A percentile compares a stretch with the other conserved stretches of the same genome.
phyloP scores from a whole-genome alignment of 2,113 vertebrate genomes.

The Aleadryas rufinucha region DNA sequence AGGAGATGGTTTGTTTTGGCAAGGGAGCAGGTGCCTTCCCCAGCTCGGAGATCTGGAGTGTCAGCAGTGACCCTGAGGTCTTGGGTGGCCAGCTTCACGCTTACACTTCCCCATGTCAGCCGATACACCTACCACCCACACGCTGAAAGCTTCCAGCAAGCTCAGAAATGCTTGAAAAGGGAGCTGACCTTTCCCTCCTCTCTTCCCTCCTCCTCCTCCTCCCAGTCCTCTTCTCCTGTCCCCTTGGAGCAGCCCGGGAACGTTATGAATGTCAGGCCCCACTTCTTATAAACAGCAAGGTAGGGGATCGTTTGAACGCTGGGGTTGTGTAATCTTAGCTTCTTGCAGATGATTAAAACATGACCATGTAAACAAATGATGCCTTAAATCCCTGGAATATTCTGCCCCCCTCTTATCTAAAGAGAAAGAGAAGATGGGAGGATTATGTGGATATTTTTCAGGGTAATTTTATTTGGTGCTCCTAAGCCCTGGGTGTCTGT shows the following conservation, averaged over 20 bases:
- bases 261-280: conserved; percentile 12
- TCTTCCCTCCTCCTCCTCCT: not conserved
- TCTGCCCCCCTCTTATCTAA: conserved; percentile 30
- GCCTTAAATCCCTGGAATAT: conserved; percentile 35
- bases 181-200: conserved; percentile 65
- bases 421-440: conserved; percentile 30
- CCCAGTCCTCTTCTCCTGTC: not conserved
- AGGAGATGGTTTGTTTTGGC: conserved; percentile 80
- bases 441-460: conserved; percentile 55
- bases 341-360: conserved; percentile 60
- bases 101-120: conserved; percentile 76
- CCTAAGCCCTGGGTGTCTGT: not conserved
- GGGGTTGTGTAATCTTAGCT: conserved; percentile 58
- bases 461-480: conserved; percentile 29
- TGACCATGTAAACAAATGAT: conserved; percentile 58
- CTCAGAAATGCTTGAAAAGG: conserved; percentile 65
- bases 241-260: conserved; percentile 1
- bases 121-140: conserved; percentile 78
- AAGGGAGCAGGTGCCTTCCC: conserved; percentile 78
- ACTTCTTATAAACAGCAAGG: conserved; percentile 61
- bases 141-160: conserved; percentile 67
- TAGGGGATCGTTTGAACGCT: conserved; percentile 12
- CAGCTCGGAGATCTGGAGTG: conserved; percentile 67
- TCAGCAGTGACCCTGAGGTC: conserved; percentile 75
- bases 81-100: conserved; percentile 81